Evolutionary conservation across 2,888 invertebrate genomes (phyloP).

Genomic region (Petrophora chlorosata): DNA sequence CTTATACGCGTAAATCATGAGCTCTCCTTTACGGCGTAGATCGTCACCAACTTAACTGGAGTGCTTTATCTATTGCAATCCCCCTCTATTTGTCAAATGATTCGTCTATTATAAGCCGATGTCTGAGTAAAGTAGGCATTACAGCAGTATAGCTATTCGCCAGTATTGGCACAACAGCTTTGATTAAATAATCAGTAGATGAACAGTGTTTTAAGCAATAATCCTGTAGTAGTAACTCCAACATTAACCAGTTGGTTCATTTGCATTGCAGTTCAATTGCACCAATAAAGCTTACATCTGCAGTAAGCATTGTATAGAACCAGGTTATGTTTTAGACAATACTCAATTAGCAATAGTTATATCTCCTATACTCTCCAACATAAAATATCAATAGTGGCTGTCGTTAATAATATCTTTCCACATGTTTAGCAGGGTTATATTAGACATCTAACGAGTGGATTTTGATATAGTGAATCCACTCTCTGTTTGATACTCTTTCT

Average conservation of each 20-base stretch:
- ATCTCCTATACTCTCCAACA: constrained; percentile 1
- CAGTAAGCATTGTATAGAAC: constrained; percentile 28
- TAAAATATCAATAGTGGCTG: constrained; percentile 15
- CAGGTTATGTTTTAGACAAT: constrained; percentile 36
- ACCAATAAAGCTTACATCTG: constrained; percentile 18
- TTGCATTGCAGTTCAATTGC: constrained; percentile 25
- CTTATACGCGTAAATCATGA: too few species aligned
- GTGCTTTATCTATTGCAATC: background rate
- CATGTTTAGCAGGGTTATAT: constrained; percentile 10
- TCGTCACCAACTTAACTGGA: background rate
- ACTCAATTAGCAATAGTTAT: constrained; percentile 27
- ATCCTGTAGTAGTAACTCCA: constrained; percentile 17
- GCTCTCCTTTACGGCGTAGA: too few species aligned
- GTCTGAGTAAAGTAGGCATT: constrained; percentile 5
- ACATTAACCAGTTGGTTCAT: constrained; percentile 14
- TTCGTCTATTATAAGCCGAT: background rate
- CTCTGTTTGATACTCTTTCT: constrained; percentile 16
- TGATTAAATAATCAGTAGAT: constrained; percentile 35
- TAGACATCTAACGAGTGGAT: background rate
- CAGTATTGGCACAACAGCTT: constrained; percentile 33
- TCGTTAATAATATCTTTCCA: constrained; percentile 4
- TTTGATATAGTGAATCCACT: constrained; percentile 7
- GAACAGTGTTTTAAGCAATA: constrained; percentile 22
- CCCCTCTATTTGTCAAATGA: constrained; percentile 1
- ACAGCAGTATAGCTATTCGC: constrained; percentile 25